Conservation (phyloP, 1,140 invertebrate species). For the Scaptodrosophila lebanonensis region DNA sequence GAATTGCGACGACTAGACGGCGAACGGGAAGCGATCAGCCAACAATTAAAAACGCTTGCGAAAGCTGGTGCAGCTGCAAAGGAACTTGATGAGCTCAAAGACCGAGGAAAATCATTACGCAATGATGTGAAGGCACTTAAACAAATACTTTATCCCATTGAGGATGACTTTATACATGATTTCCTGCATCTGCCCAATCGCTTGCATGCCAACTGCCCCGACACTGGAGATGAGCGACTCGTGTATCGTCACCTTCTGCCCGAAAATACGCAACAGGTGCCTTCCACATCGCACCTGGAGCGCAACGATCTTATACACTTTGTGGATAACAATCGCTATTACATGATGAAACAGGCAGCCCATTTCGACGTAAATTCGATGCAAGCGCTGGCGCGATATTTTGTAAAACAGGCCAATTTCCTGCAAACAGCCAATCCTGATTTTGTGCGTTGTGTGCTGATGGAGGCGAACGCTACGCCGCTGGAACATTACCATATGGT, state of each 20-base stretch:
- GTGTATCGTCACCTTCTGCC: slow-evolving; percentile 70
- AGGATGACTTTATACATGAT: slow-evolving; percentile 79
- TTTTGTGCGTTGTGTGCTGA: slow-evolving; percentile 81
- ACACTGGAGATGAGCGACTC: slow-evolving; percentile 57
- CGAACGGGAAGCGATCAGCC: slow-evolving; percentile 52
- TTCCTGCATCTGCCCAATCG: slow-evolving; percentile 81
- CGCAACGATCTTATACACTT: slow-evolving; percentile 79
- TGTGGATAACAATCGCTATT: slow-evolving; percentile 78
- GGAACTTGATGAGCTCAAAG: slow-evolving; percentile 68
- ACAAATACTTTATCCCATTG: slow-evolving; percentile 79
- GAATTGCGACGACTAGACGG: slow-evolving; percentile 77
- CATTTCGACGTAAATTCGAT: slow-evolving; percentile 79
- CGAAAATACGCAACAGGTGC: not conserved
- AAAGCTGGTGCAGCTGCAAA: slow-evolving; percentile 18
- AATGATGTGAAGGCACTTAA: slow-evolving; percentile 79
- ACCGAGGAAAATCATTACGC: slow-evolving; percentile 78
- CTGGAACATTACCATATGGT: slow-evolving; percentile 79
- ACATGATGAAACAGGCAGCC: slow-evolving; percentile 80
- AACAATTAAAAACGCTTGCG: slow-evolving; percentile 52
- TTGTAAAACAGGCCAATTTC: slow-evolving; percentile 76
- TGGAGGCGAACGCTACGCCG: slow-evolving; percentile 81
- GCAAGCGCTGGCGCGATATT: slow-evolving; percentile 76
- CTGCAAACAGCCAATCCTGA: slow-evolving; percentile 80
- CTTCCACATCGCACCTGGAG: slow-evolving; percentile 48
- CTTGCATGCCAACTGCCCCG: slow-evolving; percentile 80